Percentiles rank a stretch among this genome's conserved stretches.
These are phyloP conservation scores for Hippasteria phrygiana DNA, from an alignment of 53 echinoderm and acorn worm species.

Conservation along the genomic window DNA sequence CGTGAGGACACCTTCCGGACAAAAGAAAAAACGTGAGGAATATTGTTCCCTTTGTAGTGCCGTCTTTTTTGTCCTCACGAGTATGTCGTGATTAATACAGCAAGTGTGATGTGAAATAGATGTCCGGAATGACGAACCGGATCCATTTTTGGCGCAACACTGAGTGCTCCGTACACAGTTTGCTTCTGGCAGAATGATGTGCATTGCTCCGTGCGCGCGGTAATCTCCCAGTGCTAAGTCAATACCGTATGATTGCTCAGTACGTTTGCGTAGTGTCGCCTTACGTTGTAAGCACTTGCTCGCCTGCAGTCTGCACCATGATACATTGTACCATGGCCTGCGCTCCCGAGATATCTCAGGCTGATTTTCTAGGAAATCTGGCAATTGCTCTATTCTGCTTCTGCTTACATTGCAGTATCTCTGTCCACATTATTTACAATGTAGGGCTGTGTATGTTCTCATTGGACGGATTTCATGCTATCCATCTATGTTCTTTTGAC, in stretches of 20 bases:
- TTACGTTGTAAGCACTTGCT: conserved; percentile 53
- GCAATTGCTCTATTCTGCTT: background rate
- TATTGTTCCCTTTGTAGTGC: no score
- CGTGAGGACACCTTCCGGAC: no score
- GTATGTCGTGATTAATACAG: background rate
- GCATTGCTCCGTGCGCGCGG: conserved; percentile 23
- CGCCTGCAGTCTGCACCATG: background rate
- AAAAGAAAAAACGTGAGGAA: no score
- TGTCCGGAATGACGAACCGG: background rate
- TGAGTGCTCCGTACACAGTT: conserved; percentile 35
- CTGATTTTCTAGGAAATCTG: background rate
- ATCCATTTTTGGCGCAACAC: background rate
- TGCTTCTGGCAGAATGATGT: conserved; percentile 28
- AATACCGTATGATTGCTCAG: conserved; percentile 35
- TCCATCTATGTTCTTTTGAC: no score
- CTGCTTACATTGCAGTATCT: background rate
- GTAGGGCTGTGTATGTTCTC: no score
- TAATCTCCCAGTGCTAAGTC: conserved; percentile 46
- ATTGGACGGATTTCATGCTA: no score
- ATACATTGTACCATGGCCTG: conserved; percentile 16
- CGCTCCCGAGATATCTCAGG: background rate
- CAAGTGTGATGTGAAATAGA: background rate
- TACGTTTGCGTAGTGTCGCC: conserved; percentile 48
- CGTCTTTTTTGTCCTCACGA: conserved; percentile 30
- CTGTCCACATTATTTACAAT: no score